Evolutionary conservation across 2,113 vertebrate genomes (phyloP), one percentile per base, ranked within the genome.

Genomic region (Melospiza georgiana): DNA sequence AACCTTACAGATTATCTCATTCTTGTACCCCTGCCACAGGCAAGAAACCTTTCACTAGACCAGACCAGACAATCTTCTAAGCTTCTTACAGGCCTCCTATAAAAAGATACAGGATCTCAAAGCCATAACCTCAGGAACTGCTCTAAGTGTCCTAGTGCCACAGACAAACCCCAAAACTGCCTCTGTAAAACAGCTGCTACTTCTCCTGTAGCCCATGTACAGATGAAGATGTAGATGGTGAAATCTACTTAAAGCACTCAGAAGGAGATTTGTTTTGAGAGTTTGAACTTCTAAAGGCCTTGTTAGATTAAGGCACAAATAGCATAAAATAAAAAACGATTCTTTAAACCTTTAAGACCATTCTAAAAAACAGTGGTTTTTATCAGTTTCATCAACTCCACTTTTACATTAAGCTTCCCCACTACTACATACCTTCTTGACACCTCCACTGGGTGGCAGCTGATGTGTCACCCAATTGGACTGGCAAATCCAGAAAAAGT

Each of bases 381-480:
- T 63, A 25, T 59, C 23, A 67, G 9, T 12, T 55, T 84, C 5
- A 30, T 43, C 44, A 66, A 33, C 5, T 9, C 10, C 11, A 41
- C 11, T 84, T 92, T 55, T 43, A 77, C 6, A 55, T 43, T 59
- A 61, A 78, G 3, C 5, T 77, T 62, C 21, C 7, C 19, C 7
- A 49, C 1, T 3, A 25, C 9, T 6, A 49, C 5, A 14, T 12
- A 69, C 4, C 3, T 10, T 76, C 31, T 46, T 77, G 43, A 55
- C n/a, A 9, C 9, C 23, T 66, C 51, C 25, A 37, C n/a, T 4
- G 2, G 3, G 11, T 66, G 15, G 19, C 85, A 76, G 16, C 7
- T 75, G 35, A 2, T 4, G 0, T 41, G 35, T 66, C 15, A 49
- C 6, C 16, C 57, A 74, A 16, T 0, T 41, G 10, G 10, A 8